Evolutionary conservation across 2,888 invertebrate genomes (phyloP), one percentile per base, ranked within the genome.

Genomic region (Pseudococcus jackbeardsleyi): DNA sequence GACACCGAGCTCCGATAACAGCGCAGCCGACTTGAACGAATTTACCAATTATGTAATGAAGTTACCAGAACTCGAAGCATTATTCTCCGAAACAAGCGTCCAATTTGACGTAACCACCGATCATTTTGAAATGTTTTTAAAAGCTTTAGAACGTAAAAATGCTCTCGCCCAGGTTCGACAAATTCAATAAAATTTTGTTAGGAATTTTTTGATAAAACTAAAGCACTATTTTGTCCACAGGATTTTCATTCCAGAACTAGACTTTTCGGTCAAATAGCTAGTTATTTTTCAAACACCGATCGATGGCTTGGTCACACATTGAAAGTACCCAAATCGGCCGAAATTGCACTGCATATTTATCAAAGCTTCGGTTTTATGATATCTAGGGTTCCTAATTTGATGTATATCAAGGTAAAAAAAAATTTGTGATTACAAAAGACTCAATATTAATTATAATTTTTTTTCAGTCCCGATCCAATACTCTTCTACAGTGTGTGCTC

Each of bases 401-500:
- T 91, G 50, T 91, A 91, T 89, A 89, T 89, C 33, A 91, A 91
- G 90, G 91, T 91, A 89, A 64, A 64, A 17, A 22, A 9, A 64
- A 9, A 22, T 8, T 8, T 22, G 3, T 11, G 7, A 15, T 64
- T 11, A 9, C 11, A 22, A 64, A 22, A 64, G 11, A 22, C 12
- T 19, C 19, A 2, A 64, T 1, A 64, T 64, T 68, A 54, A 79
- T 87, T 50, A 5, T 68, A 2, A 26, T 86, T 39, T 39, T 88
- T 85, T 50, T 64, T 39, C 88, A 90, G 90, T 90, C 90, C 33
- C 91, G 90, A 90, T 90, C 89, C 88, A 92, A 91, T 72, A 93
- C 93, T 89, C 92, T 93, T 82, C 92, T 93, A 59, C 93, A 93
- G 88, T 91, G 92, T 88, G 91, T 93, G 42, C 91, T 93, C 72